These are phyloP conservation scores for Ovis canadensis DNA, from an alignment of 2,113 vertebrate species.

Conservation along the genomic window DNA sequence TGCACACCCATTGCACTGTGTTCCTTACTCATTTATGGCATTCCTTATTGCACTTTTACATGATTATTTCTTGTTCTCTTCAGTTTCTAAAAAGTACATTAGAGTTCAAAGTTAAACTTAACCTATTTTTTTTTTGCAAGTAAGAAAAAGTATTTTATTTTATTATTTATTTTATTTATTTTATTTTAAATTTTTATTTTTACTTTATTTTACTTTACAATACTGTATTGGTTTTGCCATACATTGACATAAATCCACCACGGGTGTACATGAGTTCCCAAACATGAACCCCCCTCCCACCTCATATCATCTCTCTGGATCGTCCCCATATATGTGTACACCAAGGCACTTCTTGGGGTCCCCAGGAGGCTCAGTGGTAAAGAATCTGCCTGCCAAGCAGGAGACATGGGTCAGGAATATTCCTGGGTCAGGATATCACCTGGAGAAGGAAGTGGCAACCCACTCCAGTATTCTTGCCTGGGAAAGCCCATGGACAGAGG, in stretches of 20 bases:
- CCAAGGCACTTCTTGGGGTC: background rate
- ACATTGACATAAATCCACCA: too few species aligned
- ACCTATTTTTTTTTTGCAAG: background rate
- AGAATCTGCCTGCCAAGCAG: background rate
- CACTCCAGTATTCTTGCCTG: background rate
- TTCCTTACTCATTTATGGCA: background rate
- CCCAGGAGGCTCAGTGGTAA: background rate
- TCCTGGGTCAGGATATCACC: background rate
- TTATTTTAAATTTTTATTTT: too few species aligned
- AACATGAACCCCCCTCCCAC: too few species aligned
- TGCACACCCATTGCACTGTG: background rate
- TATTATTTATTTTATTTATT: too few species aligned
- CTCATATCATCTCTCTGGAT: too few species aligned
- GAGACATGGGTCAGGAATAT: background rate
- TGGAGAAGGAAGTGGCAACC: background rate
- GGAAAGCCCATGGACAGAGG: background rate
- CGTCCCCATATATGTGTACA: background rate
- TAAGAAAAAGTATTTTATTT: too few species aligned
- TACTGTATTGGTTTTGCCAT: too few species aligned
- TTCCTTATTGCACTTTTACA: background rate
- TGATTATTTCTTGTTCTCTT: background rate
- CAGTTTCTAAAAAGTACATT: background rate
- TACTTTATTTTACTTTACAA: too few species aligned
- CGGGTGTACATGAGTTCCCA: too few species aligned
- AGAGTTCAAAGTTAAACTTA: background rate